Percentiles rank a stretch among this genome's conserved stretches.
phyloP scores from a whole-genome alignment of 2,797 vertebrate genomes.

The Enoplosus armatus region DNA sequence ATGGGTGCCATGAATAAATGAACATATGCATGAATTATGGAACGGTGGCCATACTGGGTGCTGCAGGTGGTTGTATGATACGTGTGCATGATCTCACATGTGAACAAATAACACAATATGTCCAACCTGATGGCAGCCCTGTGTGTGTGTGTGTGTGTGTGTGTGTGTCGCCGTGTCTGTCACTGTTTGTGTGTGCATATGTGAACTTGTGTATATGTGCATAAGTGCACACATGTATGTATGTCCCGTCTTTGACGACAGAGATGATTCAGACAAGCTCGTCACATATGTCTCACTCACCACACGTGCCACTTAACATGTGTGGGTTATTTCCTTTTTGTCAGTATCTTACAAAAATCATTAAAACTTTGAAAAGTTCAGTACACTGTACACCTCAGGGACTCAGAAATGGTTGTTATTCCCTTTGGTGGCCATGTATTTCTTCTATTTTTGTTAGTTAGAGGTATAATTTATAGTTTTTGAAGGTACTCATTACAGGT shows the following conservation, averaged over 20 bases:
- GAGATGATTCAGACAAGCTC: conserved; percentile 21
- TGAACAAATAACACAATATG: conserved; percentile 36
- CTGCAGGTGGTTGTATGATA: conserved; percentile 17
- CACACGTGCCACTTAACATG: not conserved
- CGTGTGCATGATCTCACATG: not conserved
- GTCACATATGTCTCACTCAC: conserved; percentile 3
- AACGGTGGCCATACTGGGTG: not conserved
- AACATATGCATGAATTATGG: conserved; percentile 29
- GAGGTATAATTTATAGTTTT: not conserved
- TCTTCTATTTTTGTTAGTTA: not conserved
- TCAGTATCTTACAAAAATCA: not conserved
- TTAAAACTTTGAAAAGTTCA: not conserved
- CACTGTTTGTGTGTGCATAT: not conserved
- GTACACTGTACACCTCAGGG: not conserved
- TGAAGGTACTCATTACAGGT: too few species aligned
- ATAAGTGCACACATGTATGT: not conserved
- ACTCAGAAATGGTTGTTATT: not conserved
- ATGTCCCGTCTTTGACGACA: conserved; percentile 11
- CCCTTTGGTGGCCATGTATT: not conserved
- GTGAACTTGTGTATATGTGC: not conserved
- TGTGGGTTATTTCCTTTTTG: not conserved
- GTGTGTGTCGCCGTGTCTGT: not conserved
- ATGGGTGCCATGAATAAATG: conserved; percentile 30
- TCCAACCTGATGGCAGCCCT: conserved; percentile 8
- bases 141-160: not conserved